Conservation (phyloP, 2,888 invertebrate genomes). For the Spialia ferax region DNA sequence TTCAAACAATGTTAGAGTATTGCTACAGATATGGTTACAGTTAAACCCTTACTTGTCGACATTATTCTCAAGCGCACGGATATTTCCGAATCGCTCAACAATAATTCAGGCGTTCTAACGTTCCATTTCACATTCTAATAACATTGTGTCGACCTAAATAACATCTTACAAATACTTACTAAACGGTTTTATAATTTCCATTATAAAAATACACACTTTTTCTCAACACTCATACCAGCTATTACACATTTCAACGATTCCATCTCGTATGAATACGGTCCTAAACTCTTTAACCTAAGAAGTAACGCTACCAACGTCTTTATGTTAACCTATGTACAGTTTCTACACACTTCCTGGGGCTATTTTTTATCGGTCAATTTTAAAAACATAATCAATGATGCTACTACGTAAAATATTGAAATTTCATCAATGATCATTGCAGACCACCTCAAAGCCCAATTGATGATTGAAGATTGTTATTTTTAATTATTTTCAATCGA, state of each 20-base stretch:
- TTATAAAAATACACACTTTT: constrained; percentile 82
- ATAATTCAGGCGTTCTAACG: constrained; percentile 57
- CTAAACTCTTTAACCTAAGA: constrained; percentile 71
- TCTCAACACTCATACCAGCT: constrained; percentile 59
- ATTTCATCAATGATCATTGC: constrained; percentile 82
- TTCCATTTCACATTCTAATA: constrained; percentile 57
- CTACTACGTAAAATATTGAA: constrained; percentile 73
- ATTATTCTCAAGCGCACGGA: constrained; percentile 71
- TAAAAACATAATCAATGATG: constrained; percentile 59
- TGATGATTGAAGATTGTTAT: constrained; percentile 14
- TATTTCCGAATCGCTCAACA: constrained; percentile 59
- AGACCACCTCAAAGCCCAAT: constrained; percentile 48
- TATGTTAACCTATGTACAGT: constrained; percentile 76
- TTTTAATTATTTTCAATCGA: constrained; percentile 4
- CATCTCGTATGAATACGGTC: constrained; percentile 59
- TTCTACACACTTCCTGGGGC: constrained; percentile 81
- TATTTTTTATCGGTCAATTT: constrained; percentile 58
- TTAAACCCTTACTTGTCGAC: constrained; percentile 64
- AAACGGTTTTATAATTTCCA: constrained; percentile 68
- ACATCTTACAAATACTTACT: constrained; percentile 74
- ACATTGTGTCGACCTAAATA: constrained; percentile 69
- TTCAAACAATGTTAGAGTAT: constrained; percentile 74
- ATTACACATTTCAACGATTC: constrained; percentile 54
- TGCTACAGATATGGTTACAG: constrained; percentile 82
- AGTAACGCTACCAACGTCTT: constrained; percentile 71